Base-by-base conservation (phyloP, 2,797 vertebrate genomes). In the Melanotaenia nigrans region DNA sequence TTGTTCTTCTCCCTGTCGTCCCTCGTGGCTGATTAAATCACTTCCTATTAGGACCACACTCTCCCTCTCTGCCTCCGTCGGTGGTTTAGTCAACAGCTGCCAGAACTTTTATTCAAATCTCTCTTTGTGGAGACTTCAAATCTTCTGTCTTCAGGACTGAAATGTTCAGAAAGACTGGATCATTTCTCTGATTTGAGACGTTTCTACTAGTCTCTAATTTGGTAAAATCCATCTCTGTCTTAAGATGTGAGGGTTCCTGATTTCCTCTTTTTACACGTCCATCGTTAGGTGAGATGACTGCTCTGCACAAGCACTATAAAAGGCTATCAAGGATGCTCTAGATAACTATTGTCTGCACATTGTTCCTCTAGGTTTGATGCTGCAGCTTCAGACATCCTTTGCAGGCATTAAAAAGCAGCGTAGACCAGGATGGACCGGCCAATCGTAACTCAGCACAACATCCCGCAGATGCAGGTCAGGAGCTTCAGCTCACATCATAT, bases 11-110 rank as follows among this genome's bases (percentile, higher is more conserved):
- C 45, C 20, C 55, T 33, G 55, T 57, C 65, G 73, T 90, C 87
- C 82, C 81, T 85, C 61, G 71, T 87, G 85, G 73, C 82, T 85
- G 84, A 90, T 88, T 87, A 88, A 89, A 85, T 87, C 83, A 84
- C 65, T 75, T 85, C 73, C 74, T 82, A 86, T 86, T 81, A 85
- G 77, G 71, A 71, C 73, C 53, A 22, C 54, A 3, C 76, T 67
- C 65, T 45, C 33, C 65, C 61, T 67, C 32, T 49, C 66, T 22
- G n/a, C 14, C 35, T 40, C 32, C 33, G 32, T 25, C 47, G 9
- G 18, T 10, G 49, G 0, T 53, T 53, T 4, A 24, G 58, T 61
- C 58, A 61, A 61, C 58, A 61, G 49, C 49, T 53, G 49, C 49
- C 49, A 53, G 49, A 53, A 24, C 49, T 53, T 53, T 51, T 53